These are phyloP conservation scores for Cactoblastis cactorum DNA, from an alignment of 2,888 invertebrate genomes.

Conservation along the genomic window DNA sequence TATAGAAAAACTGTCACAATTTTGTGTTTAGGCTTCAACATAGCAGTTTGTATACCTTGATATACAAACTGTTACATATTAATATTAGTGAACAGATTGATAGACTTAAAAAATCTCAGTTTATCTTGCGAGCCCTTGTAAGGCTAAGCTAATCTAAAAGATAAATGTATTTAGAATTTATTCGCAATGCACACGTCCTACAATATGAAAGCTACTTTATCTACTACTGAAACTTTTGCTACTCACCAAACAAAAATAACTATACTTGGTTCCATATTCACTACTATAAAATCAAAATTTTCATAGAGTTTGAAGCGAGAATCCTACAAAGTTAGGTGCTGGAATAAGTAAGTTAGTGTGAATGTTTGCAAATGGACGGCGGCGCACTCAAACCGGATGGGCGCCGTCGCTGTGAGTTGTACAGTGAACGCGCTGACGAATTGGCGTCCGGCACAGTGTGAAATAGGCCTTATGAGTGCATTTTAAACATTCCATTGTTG, in stretches of 20 bases:
- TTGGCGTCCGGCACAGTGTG: neutral
- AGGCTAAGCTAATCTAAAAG: too few species aligned
- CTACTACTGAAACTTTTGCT: neutral
- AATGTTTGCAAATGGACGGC: constrained; percentile 5
- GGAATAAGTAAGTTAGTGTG: constrained; percentile 7
- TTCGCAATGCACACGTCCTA: too few species aligned
- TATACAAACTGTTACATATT: too few species aligned
- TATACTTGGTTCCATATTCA: neutral
- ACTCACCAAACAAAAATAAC: neutral
- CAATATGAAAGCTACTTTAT: too few species aligned
- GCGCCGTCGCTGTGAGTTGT: neutral
- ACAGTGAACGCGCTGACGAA: neutral
- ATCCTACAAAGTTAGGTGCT: neutral
- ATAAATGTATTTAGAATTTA: too few species aligned
- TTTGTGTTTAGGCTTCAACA: too few species aligned
- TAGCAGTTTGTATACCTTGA: too few species aligned
- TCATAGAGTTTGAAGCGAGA: neutral
- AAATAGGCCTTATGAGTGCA: neutral
- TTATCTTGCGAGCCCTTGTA: too few species aligned
- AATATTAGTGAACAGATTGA: too few species aligned
- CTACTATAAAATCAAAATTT: neutral
- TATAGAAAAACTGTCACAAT: too few species aligned
- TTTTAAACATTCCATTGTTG: neutral
- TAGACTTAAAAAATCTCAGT: too few species aligned
- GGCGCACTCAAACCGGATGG: neutral